Base-by-base conservation (phyloP, 2,888 invertebrate species). In the Hecatera dysodea region DNA sequence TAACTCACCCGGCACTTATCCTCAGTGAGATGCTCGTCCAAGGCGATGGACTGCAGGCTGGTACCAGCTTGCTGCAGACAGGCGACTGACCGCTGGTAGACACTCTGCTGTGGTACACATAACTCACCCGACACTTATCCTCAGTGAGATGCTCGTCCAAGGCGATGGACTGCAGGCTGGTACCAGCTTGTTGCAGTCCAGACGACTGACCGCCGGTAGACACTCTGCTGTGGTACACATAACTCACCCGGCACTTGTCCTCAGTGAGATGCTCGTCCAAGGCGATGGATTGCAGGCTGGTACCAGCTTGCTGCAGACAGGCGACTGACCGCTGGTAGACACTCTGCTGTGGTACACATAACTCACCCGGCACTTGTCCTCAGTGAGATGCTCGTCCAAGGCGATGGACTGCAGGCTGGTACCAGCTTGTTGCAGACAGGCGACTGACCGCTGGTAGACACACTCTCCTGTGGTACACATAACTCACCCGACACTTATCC, bases 151-250 rank as follows among this genome's bases (percentile, higher is more conserved):
- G 98, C 86, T n/a, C n/a, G n/a, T n/a, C n/a, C n/a, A n/a, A n/a
- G n/a, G n/a, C n/a, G n/a, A n/a, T n/a, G n/a, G n/a, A 98, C 93
- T 98, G 98, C 65, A 99, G 96, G 86, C 98, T 98, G 99, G 99
- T 81, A 98, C 98, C 85, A 99, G 96, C 94, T 99, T 99, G 55
- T 98, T 98, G 95, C 99, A 98, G 93, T 99, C 99, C 69, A 99
- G 95, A 83, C 98, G 97, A 80, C 96, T 86, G 98, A 97, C 99
- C 99, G 99, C 88, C 98, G 98, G 92, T 98, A 98, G 19, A 99
- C 98, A 81, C 98, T 98, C 98, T 0, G 99, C 98, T 97, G 91
- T 97, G 98, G 33, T 33, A 33, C 33, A 33, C 9, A 33, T 22
- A 12, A 27, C 87, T 81, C 50, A 94, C 94, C 88, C 89, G 82